Percentiles rank a stretch among this genome's conserved stretches.
These are phyloP conservation scores for Heliconius hewitsoni DNA, from an alignment of 1,140 invertebrate species.

Conservation along the genomic window DNA sequence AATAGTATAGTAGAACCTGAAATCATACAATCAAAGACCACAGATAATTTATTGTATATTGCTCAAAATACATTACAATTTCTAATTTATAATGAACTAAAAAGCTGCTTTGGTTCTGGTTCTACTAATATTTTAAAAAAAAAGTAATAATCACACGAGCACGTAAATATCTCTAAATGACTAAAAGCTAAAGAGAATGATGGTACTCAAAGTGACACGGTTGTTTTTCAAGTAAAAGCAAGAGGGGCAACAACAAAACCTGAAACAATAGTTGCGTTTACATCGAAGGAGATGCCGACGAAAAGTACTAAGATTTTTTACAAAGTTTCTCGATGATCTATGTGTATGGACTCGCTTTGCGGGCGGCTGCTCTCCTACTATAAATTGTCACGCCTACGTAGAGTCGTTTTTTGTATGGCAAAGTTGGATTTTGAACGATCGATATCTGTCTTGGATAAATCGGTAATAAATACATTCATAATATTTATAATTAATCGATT, in stretches of 20 bases:
- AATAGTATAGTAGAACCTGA: conserved; percentile 8
- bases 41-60: neutral
- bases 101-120: conserved; percentile 16
- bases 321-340: conserved; percentile 60
- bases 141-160: conserved; percentile 5
- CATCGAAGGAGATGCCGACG: conserved; percentile 56
- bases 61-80: neutral
- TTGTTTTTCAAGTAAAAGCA: conserved; percentile 75
- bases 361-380: conserved; percentile 4
- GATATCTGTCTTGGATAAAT: neutral
- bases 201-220: conserved; percentile 40
- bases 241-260: conserved; percentile 63
- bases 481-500: neutral
- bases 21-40: neutral
- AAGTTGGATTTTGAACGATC: neutral
- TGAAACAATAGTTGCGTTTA: conserved; percentile 54
- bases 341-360: conserved; percentile 46
- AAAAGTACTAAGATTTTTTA: conserved; percentile 67
- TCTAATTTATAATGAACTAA: neutral
- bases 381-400: neutral
- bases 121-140: conserved; percentile 13
- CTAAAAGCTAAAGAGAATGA: conserved; percentile 14
- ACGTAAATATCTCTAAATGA: conserved; percentile 14
- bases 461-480: neutral
- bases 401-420: neutral